Conservation (phyloP, 2,113 vertebrate species). For the human (Homo sapiens) region GRCh38 chr3:44653501-44654000, state of each 20-base stretch:
- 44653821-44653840: not conserved
- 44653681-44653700: not conserved
- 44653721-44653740: not conserved
- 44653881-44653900: not conserved
- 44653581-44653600: not conserved
- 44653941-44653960: not conserved
- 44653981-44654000: not conserved
- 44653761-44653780: not conserved
- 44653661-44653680: not conserved
- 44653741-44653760: not conserved
- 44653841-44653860: not conserved
- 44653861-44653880: not conserved
- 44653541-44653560: not conserved
- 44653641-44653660: not conserved
- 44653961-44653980: not conserved
- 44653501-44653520: not conserved
- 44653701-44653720: not conserved
- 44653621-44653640: not conserved
- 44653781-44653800: not conserved
- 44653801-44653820: not conserved
- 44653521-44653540: not conserved
- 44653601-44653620: not conserved
- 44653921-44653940: not conserved
- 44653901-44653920: not conserved
- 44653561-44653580: not conserved